These are phyloP conservation scores for Trilocha varians DNA, from an alignment of 2,888 invertebrate species.

Conservation along the genomic window DNA sequence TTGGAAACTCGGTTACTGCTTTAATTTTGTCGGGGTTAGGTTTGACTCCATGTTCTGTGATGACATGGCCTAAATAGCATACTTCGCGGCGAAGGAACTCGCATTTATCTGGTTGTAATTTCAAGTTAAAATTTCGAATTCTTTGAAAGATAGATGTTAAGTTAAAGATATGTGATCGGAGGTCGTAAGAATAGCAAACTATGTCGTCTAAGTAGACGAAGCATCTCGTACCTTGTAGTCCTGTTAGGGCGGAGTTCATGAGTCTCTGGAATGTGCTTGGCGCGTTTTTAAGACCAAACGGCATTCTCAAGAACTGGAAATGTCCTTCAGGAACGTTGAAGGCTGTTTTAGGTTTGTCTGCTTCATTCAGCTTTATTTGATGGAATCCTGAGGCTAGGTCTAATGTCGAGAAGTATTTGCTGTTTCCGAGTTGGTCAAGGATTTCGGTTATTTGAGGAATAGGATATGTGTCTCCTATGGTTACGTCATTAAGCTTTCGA, in stretches of 20 bases:
- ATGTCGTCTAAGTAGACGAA: slow-evolving; percentile 1
- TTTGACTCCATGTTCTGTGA: slow-evolving; percentile 4
- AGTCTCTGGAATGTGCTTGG: background rate
- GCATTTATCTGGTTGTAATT: slow-evolving; percentile 6
- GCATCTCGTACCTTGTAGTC: slow-evolving; percentile 1
- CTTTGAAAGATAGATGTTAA: slow-evolving; percentile 2
- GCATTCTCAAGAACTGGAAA: background rate
- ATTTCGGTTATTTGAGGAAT: slow-evolving; percentile 19
- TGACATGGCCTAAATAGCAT: slow-evolving; percentile 4
- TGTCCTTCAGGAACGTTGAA: slow-evolving; percentile 6
- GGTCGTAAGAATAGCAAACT: background rate
- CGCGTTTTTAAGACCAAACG: background rate
- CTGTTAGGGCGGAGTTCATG: background rate
- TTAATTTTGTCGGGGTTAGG: slow-evolving; percentile 7
- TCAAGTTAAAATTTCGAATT: slow-evolving; percentile 1
- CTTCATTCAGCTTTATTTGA: slow-evolving; percentile 4
- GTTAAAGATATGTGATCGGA: slow-evolving; percentile 3
- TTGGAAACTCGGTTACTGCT: slow-evolving; percentile 1
- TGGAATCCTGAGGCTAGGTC: slow-evolving; percentile 4
- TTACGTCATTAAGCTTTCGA: slow-evolving; percentile 16
- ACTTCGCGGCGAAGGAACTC: slow-evolving; percentile 5
- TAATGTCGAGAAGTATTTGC: background rate
- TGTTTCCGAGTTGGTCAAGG: slow-evolving; percentile 14
- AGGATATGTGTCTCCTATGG: slow-evolving; percentile 17
- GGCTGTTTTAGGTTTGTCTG: slow-evolving; percentile 5